Evolutionary conservation across 2,888 invertebrate species (phyloP).

Genomic region (Hypolimnas misippus): DNA sequence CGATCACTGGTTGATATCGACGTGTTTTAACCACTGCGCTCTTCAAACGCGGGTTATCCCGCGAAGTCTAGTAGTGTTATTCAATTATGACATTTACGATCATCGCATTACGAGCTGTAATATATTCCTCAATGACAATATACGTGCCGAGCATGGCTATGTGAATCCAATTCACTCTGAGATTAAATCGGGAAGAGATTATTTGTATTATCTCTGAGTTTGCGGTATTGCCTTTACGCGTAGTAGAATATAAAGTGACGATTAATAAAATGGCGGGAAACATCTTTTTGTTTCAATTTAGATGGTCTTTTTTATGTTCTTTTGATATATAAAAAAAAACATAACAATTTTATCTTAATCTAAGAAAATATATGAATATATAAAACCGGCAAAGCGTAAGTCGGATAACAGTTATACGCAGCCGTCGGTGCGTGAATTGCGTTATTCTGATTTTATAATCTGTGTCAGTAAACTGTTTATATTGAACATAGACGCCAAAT

Average conservation of each 20-base stretch:
- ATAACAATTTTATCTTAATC: too few relatives aligned
- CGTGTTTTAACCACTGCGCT: too few relatives aligned
- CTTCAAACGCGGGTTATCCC: too few relatives aligned
- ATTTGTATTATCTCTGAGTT: conserved; percentile 16
- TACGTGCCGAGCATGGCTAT: conserved; percentile 18
- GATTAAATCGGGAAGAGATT: conserved; percentile 22
- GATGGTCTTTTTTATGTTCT: neutral
- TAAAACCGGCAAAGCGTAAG: too few relatives aligned
- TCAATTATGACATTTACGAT: too few relatives aligned
- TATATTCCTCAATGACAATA: neutral
- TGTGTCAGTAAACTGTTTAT: conserved; percentile 1
- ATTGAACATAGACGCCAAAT: neutral
- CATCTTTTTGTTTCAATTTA: conserved; percentile 2
- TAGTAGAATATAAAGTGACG: conserved; percentile 9
- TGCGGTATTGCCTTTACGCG: conserved; percentile 9
- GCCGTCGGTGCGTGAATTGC: too few relatives aligned
- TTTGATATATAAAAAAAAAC: too few relatives aligned
- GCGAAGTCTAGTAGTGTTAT: too few relatives aligned
- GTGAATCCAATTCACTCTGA: neutral
- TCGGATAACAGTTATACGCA: too few relatives aligned
- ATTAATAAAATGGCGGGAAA: neutral
- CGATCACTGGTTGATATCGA: too few relatives aligned
- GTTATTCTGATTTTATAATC: too few relatives aligned
- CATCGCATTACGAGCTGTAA: neutral
- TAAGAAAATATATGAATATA: too few relatives aligned